Base-by-base conservation (phyloP, 1,140 invertebrate species). In the Tenebrio molitor region DNA sequence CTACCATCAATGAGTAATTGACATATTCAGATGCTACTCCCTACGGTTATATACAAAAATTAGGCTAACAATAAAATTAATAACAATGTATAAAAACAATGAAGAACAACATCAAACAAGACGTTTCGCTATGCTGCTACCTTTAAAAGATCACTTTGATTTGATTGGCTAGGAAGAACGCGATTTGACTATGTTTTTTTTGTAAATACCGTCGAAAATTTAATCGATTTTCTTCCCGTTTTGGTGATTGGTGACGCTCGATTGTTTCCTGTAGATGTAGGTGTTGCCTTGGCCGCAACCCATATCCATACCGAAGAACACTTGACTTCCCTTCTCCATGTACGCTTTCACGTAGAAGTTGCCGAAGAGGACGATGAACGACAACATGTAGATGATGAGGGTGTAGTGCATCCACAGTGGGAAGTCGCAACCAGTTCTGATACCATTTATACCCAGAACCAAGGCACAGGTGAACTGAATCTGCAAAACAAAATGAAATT, bases 361-460 rank as follows among this genome's bases (percentile, higher is more conserved):
- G 71, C 94, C 92, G 83, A 97, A 97, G 8, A 97, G 88, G 0
- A 95, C 88, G 76, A 97, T 92, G 80, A 97, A 97, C 15, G 93
- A 94, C 76, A 95, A 88, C 90, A 96, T 96, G 84, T 97, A 97
- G 72, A 94, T 84, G 68, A 96, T 92, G 29, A 97, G 89, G 2
- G 93, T 92, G 83, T 95, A 96, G 80, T 97, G 94, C 94, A 97
- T 97, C 95, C 95, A 97, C 16, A 93, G 82, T 0, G 96, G 95
- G 81, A 97, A 97, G 71, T 93, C 91, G 84, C 96, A 97, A 53
- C 92, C 91, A 0, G 90, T 91, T 69, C 90, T 85, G 68, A 97
- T 90, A 12, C 93, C 94, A 80, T 95, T 93, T 15, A 92, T 85
- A 8, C 95, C 95, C 65, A 97, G 88, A 68, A 93, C 84, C 53